A percentile compares a stretch with the other conserved stretches of the same genome.
phyloP scores from a whole-genome alignment of 2,797 vertebrate species.

The Centropyge bicolor region DNA sequence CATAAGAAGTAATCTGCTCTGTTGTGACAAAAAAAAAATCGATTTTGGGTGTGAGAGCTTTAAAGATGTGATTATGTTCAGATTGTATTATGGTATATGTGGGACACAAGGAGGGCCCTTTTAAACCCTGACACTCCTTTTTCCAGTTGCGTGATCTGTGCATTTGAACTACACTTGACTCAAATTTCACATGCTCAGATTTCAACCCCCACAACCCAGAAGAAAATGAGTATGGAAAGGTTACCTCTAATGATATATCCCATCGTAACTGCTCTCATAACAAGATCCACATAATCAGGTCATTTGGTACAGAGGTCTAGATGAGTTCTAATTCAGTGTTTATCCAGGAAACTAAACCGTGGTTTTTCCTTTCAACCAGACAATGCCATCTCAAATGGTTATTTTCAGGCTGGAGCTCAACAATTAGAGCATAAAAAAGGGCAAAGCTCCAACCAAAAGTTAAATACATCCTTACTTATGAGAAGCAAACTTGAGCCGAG shows the following conservation, averaged over 20 bases:
- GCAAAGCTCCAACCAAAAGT: background rate
- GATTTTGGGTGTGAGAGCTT: background rate
- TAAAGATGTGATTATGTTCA: background rate
- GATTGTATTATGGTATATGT: constrained; percentile 8
- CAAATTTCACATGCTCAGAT: constrained; percentile 7
- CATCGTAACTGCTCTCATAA: constrained; percentile 19
- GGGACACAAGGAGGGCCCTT: constrained; percentile 7
- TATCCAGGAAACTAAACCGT: constrained; percentile 7
- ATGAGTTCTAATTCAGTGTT: constrained; percentile 36
- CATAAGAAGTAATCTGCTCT: background rate
- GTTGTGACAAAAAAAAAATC: constrained; percentile 11
- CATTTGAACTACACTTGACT: background rate
- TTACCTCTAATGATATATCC: constrained; percentile 10
- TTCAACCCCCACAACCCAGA: constrained; percentile 13
- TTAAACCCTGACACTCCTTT: constrained; percentile 9
- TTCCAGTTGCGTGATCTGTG: background rate
- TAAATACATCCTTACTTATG: constrained; percentile 9
- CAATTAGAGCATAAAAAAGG: constrained; percentile 21
- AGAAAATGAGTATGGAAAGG: constrained; percentile 5
- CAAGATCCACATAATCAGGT: constrained; percentile 10
- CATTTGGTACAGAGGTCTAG: background rate
- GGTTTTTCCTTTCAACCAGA: constrained; percentile 43
- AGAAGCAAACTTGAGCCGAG: constrained; percentile 1
- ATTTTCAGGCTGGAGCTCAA: background rate
- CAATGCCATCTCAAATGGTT: constrained; percentile 9